phyloP scores from a whole-genome alignment of 1,140 invertebrate genomes.

The Listronotus oregonensis region DNA sequence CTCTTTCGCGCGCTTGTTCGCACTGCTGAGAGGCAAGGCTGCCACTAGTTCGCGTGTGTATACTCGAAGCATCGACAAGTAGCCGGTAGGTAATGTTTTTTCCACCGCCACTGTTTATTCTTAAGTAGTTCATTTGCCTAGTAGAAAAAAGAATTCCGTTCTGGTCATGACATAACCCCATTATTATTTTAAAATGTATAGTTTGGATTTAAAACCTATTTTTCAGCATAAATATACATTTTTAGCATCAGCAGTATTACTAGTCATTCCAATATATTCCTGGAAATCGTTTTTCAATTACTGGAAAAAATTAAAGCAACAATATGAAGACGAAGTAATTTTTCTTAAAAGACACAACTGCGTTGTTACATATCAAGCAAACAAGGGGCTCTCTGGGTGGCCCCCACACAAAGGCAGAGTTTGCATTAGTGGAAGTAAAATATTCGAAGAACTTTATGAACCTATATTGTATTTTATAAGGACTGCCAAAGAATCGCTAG shows the following conservation, averaged over 20 bases:
- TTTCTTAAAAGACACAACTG: constrained; percentile 20
- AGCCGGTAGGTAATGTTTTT: no score
- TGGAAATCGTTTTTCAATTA: constrained; percentile 7
- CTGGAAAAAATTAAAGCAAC: constrained; percentile 12
- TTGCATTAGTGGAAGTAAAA: not conserved
- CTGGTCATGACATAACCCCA: no score
- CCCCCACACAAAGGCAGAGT: not conserved
- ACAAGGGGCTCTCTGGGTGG: constrained; percentile 18
- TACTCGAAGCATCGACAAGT: no score
- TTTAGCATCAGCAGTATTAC: not conserved
- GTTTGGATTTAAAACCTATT: no score
- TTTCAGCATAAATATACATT: no score
- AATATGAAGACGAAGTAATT: constrained; percentile 8
- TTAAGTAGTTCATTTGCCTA: no score
- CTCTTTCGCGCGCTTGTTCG: no score
- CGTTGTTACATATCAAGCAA: constrained; percentile 21
- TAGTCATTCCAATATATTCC: constrained; percentile 13
- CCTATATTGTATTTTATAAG: constrained; percentile 25
- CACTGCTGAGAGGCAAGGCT: no score
- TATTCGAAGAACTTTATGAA: constrained; percentile 17
- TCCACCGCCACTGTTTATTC: no score
- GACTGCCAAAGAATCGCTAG: constrained; percentile 19
- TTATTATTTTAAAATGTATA: no score
- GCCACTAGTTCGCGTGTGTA: no score
- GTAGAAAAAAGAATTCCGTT: no score